A percentile compares a stretch with the other conserved stretches of the same genome.
Conservation (phyloP, 2,113 vertebrate genomes). For the Engraulis encrasicolus region DNA sequence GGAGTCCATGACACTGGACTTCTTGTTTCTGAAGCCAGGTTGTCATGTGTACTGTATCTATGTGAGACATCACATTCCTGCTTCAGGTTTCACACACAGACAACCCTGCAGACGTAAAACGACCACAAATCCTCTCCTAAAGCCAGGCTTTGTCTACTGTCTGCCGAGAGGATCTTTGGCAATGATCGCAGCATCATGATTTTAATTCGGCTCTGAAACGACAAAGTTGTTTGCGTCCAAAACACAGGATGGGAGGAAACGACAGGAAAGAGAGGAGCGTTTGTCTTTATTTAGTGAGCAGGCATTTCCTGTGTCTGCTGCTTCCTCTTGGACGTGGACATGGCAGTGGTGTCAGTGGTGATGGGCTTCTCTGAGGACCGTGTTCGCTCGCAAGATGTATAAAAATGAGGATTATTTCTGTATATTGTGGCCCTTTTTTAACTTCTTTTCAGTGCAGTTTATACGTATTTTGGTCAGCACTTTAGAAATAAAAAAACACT, state of each 20-base stretch:
- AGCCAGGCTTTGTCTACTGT: background rate
- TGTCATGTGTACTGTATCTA: background rate
- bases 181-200: background rate
- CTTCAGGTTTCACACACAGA: background rate
- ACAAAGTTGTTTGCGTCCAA: constrained; percentile 13
- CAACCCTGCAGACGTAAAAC: background rate
- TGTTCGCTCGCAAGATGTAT: background rate
- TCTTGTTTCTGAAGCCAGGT: too few species aligned
- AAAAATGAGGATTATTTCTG: too few species aligned
- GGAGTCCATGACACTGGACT: too few species aligned
- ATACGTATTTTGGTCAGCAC: too few species aligned
- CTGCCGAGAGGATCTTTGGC: constrained; percentile 24
- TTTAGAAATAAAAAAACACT: too few species aligned
- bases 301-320: constrained; percentile 37
- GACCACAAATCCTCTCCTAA: background rate
- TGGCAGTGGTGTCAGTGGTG: too few species aligned
- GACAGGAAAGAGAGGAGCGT: constrained; percentile 26
- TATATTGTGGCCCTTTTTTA: too few species aligned
- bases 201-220: background rate
- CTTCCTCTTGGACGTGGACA: background rate
- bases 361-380: background rate
- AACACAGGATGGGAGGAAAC: constrained; percentile 55
- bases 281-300: constrained; percentile 46
- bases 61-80: background rate
- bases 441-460: too few species aligned